Evolutionary conservation across 2,797 vertebrate species (phyloP).

Genomic region (Myotis vivesi): DNA sequence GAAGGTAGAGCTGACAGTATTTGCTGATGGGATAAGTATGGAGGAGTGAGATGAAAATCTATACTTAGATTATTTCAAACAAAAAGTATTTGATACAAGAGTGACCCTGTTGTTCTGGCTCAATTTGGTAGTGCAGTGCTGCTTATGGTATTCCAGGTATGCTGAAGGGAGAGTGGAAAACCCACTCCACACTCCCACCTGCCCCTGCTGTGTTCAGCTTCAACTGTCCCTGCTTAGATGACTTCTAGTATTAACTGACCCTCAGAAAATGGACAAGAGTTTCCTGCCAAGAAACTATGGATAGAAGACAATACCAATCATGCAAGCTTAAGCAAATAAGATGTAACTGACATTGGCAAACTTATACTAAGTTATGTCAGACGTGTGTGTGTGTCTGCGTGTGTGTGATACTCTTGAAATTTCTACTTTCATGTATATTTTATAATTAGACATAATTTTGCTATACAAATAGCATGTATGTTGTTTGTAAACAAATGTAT

Average conservation of each 20-base stretch:
- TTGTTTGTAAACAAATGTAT: not conserved
- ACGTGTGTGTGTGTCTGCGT: not conserved
- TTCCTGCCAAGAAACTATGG: not conserved
- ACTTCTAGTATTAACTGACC: not conserved
- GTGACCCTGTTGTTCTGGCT: not conserved
- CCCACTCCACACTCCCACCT: not conserved
- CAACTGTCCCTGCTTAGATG: not conserved
- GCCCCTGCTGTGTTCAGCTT: not conserved
- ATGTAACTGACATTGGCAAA: not conserved
- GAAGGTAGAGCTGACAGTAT: not conserved
- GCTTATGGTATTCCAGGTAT: not conserved
- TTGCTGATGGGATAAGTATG: not conserved
- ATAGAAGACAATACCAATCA: not conserved
- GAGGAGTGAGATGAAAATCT: not conserved
- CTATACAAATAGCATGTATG: not conserved
- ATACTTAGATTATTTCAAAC: not conserved
- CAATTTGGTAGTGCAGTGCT: not conserved
- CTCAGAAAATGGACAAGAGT: not conserved
- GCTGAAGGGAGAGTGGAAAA: not conserved
- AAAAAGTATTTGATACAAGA: not conserved
- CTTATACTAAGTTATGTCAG: not conserved
- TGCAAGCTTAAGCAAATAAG: not conserved
- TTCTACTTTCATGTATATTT: not conserved
- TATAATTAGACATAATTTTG: not conserved
- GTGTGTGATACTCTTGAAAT: not conserved